Percentiles rank a stretch among this genome's conserved stretches.
phyloP scores from a whole-genome alignment of 1,140 invertebrate genomes.

The Formica exsecta region DNA sequence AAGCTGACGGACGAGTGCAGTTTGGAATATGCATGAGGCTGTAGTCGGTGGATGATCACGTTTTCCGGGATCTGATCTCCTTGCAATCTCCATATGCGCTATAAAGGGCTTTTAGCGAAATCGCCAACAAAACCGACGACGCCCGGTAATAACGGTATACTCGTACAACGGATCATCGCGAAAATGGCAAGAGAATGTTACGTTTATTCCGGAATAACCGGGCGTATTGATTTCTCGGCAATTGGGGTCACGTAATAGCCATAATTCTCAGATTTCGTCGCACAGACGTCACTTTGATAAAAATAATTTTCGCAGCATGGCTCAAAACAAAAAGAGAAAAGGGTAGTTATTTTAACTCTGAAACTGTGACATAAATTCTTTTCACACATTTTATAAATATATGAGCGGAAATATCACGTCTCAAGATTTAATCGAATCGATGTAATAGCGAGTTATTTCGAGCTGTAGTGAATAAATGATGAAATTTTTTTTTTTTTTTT shows the following conservation, averaged over 20 bases:
- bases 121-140: constrained; percentile 28
- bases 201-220: constrained; percentile 30
- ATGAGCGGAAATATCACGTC: background rate
- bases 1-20: constrained; percentile 41
- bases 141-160: constrained; percentile 5
- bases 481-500: background rate
- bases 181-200: constrained; percentile 35
- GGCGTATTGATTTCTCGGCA: constrained; percentile 29
- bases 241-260: constrained; percentile 9
- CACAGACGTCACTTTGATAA: background rate
- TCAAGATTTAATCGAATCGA: background rate
- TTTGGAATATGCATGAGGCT: constrained; percentile 61
- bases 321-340: background rate
- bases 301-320: background rate
- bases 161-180: background rate
- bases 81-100: constrained; percentile 16
- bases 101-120: constrained; percentile 56
- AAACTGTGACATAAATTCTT: background rate
- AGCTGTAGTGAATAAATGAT: background rate
- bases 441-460: background rate
- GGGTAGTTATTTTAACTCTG: background rate
- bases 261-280: background rate
- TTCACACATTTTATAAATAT: background rate
- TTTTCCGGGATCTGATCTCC: constrained; percentile 47
- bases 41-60: constrained; percentile 45